Evolutionary conservation across 1,140 invertebrate species (phyloP), one percentile per base, ranked within the genome.

Genomic region (Ceratina australensis): DNA sequence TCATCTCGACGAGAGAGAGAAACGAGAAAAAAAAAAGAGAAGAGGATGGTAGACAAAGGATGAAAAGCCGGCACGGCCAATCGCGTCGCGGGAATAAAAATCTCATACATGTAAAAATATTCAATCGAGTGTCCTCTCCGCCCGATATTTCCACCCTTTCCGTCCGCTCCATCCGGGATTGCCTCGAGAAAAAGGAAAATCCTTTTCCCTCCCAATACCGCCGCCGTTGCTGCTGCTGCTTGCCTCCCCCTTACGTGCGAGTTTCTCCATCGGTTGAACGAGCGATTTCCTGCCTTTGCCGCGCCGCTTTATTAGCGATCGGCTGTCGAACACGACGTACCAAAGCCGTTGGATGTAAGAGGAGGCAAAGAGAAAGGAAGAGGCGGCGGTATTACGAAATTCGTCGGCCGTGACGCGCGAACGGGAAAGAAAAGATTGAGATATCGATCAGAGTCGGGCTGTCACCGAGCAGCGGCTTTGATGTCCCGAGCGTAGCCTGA

Each of bases 81-180:
- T 81, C 75, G 75, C 83, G 68, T 79, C 72, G 69, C 77, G 68
- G 79, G 81, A 86, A 85, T 86, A 84, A 82, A 83, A 88, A 89
- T 88, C 86, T 88, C 87, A 89, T 87, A 84, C 82, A 88, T 88
- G 87, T 85, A 86, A 88, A 89, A 82, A 88, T 89, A 89, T 89
- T 89, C 87, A 86, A 89, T 87, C 80, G 79, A 78, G 60, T 52
- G 73, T 68, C 69, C 66, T 77, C 56, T 50, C 49, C 52, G 67
- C 59, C 49, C 60, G 59, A 63, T 75, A 56, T 71, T 66, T 81
- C 65, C 81, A 59, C 76, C 54, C 69, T 47, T 72, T 79, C 72
- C 75, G 71, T 47, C 16, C 80, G 65, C 74, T 81, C 79, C 78
- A 66, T 84, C 83, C 78, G 78, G 65, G 76, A 72, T 81, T 76